Conservation (phyloP, 2,888 invertebrate genomes). For the Cheilosia urbana region DNA sequence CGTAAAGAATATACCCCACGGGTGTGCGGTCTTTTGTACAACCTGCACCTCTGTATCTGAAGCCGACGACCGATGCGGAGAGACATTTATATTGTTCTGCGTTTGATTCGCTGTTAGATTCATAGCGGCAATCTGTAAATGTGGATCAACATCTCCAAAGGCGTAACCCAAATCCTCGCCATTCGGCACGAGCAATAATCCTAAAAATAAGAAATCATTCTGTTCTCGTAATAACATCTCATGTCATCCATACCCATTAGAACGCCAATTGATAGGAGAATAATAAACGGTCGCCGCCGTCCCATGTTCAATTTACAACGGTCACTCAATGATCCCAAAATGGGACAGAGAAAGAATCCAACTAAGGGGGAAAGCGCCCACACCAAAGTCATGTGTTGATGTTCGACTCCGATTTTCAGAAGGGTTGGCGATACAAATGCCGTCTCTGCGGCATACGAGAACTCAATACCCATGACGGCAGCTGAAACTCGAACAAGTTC, state of each 20-base stretch:
- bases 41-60: conserved; percentile 81
- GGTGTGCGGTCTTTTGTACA: conserved; percentile 85
- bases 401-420: conserved; percentile 95
- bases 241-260: conserved; percentile 88
- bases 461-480: conserved; percentile 98
- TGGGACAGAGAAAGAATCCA: conserved; percentile 96
- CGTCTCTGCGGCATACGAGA: conserved; percentile 98
- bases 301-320: conserved; percentile 92
- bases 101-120: conserved; percentile 83
- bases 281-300: conserved; percentile 95
- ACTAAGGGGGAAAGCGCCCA: conserved; percentile 97
- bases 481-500: conserved; percentile 95
- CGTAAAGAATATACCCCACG: conserved; percentile 96
- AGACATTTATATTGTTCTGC: conserved; percentile 81
- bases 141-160: conserved; percentile 88
- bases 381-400: conserved; percentile 96
- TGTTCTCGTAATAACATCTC: neutral
- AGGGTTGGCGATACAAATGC: conserved; percentile 98
- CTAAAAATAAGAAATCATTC: conserved; percentile 83
- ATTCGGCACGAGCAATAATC: conserved; percentile 95
- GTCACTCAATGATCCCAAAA: conserved; percentile 96
- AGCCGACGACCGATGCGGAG: conserved; percentile 85
- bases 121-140: conserved; percentile 79
- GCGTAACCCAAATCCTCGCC: conserved; percentile 93
- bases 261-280: conserved; percentile 94